Evolutionary conservation across 1,140 invertebrate species (phyloP).

Genomic region (Bombus ignitus): DNA sequence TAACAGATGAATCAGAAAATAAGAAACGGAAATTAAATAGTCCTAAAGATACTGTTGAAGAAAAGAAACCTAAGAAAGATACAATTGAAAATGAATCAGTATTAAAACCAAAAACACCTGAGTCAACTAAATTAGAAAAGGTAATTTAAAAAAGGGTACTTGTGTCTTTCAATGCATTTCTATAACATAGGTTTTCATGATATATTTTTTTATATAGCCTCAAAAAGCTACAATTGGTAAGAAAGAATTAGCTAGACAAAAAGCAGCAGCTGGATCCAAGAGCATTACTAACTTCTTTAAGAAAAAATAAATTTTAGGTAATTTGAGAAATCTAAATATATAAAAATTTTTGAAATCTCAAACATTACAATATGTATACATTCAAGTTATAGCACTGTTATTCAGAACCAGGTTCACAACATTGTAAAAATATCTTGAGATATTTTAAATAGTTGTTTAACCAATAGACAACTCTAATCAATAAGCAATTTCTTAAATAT

Average conservation of each 20-base stretch:
- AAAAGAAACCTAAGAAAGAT: conserved; percentile 77
- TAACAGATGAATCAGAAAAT: conserved; percentile 84
- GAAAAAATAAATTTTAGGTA: conserved; percentile 76
- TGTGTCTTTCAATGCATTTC: conserved; percentile 6
- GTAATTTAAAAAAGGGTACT: conserved; percentile 55
- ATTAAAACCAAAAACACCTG: conserved; percentile 71
- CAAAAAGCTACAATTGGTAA: conserved; percentile 82
- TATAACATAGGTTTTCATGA: neutral
- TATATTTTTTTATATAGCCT: conserved; percentile 65
- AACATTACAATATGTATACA: conserved; percentile 30
- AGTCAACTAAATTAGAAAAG: conserved; percentile 78
- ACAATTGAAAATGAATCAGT: conserved; percentile 64
- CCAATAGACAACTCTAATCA: neutral
- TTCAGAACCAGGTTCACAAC: neutral
- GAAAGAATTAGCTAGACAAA: conserved; percentile 89
- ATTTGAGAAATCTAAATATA: conserved; percentile 54
- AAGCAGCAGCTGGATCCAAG: conserved; percentile 88
- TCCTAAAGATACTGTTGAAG: conserved; percentile 70
- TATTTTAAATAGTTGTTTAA: conserved; percentile 19
- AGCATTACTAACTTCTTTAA: conserved; percentile 90
- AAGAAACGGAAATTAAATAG: conserved; percentile 85
- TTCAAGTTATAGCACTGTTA: conserved; percentile 30
- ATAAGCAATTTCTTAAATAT: conserved; percentile 4
- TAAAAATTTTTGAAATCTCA: conserved; percentile 24
- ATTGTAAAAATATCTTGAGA: neutral